Evolutionary conservation across 1,140 invertebrate species (phyloP).

Genomic region (Mylabris phalerata): DNA sequence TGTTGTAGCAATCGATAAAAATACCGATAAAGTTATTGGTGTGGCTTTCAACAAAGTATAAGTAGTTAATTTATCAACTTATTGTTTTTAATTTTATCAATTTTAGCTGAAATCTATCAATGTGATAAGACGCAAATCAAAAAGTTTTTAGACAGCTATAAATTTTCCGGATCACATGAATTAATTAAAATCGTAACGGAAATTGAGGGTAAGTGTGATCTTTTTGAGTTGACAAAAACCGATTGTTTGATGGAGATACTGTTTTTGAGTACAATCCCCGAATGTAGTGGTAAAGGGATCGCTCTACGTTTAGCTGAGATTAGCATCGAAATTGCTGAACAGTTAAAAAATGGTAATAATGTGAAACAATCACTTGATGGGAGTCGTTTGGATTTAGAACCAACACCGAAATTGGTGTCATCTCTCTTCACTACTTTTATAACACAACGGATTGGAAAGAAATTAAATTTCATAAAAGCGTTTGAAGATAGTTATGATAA

Average conservation of each 20-base stretch:
- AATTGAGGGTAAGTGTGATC: slow-evolving; percentile 48
- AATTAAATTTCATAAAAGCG: slow-evolving; percentile 47
- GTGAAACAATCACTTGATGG: slow-evolving; percentile 37
- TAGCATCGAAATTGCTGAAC: slow-evolving; percentile 48
- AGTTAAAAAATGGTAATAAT: slow-evolving; percentile 44
- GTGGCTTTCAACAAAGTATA: slow-evolving; percentile 62
- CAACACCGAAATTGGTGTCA: slow-evolving; percentile 48
- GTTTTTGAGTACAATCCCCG: slow-evolving; percentile 51
- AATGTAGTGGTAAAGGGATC: slow-evolving; percentile 45
- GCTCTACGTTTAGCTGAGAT: slow-evolving; percentile 45
- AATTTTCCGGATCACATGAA: not conserved
- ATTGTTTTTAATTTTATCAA: not conserved
- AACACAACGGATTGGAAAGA: slow-evolving; percentile 49
- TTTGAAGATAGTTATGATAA: slow-evolving; percentile 23
- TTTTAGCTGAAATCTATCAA: not conserved
- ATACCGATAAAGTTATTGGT: slow-evolving; percentile 48
- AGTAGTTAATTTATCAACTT: slow-evolving; percentile 34
- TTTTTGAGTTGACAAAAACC: slow-evolving; percentile 51
- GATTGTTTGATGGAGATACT: slow-evolving; percentile 57
- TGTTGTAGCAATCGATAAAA: slow-evolving; percentile 49
- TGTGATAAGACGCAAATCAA: not conserved
- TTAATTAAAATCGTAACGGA: slow-evolving; percentile 14
- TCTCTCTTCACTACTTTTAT: slow-evolving; percentile 50
- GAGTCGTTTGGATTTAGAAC: slow-evolving; percentile 41
- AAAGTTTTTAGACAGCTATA: not conserved